Percentiles rank a stretch among this genome's conserved stretches.
Conservation (phyloP, 2,797 vertebrate genomes). For the Rhinella marina region DNA sequence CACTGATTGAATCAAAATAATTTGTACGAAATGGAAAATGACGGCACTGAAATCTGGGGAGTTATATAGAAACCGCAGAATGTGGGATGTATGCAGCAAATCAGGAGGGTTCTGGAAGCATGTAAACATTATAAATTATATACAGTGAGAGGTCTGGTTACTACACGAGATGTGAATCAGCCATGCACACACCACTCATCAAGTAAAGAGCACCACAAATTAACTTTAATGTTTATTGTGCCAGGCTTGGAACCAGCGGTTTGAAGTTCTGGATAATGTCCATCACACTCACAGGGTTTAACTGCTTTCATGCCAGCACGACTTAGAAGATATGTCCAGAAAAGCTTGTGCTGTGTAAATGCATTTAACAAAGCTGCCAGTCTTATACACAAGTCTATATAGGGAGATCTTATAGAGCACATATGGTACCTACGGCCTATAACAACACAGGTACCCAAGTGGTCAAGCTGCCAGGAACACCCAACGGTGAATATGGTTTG, state of each 20-base stretch:
- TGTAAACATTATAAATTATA: conserved; percentile 61
- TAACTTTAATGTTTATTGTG: conserved; percentile 60
- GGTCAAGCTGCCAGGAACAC: too few relatives aligned
- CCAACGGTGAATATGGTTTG: too few relatives aligned
- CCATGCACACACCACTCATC: conserved; percentile 59
- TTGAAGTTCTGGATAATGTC: conserved; percentile 50
- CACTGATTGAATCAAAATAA: conserved; percentile 31
- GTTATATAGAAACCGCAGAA: conserved; percentile 51
- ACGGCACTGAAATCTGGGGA: conserved; percentile 31
- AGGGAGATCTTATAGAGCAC: neutral
- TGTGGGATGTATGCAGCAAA: conserved; percentile 51
- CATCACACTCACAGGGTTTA: conserved; percentile 42
- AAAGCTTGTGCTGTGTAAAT: neutral
- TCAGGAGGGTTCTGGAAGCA: conserved; percentile 49
- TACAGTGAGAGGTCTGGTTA: conserved; percentile 54
- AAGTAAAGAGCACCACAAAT: conserved; percentile 61
- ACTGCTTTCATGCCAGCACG: conserved; percentile 36
- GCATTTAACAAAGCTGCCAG: neutral
- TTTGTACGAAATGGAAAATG: conserved; percentile 32
- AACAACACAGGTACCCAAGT: too few relatives aligned
- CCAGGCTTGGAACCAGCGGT: conserved; percentile 48
- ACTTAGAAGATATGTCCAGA: neutral
- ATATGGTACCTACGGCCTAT: too few relatives aligned
- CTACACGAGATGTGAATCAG: conserved; percentile 52
- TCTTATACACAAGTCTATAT: neutral